Evolutionary conservation across 2,113 vertebrate species (phyloP).

Genomic region (Anoplopoma fimbria): DNA sequence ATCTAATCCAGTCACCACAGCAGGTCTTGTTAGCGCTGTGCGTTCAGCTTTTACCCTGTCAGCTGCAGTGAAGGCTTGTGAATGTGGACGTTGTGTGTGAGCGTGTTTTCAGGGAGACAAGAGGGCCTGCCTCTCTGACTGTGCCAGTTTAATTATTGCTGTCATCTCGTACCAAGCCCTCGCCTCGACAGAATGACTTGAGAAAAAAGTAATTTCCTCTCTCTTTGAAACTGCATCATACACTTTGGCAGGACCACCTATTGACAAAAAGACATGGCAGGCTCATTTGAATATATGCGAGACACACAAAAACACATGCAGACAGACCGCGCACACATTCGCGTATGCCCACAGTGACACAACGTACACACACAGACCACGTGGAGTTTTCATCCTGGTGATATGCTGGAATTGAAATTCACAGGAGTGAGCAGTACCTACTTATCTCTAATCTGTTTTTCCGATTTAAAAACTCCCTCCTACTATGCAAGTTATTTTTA

Average conservation of each 20-base stretch:
- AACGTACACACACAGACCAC: conserved; percentile 45
- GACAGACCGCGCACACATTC: conserved; percentile 16
- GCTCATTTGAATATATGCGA: conserved; percentile 58
- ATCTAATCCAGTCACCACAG: conserved; percentile 43
- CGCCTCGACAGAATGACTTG: conserved; percentile 45
- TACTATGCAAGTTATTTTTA: conserved; percentile 43
- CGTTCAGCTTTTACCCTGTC: conserved; percentile 41
- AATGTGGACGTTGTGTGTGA: conserved; percentile 12
- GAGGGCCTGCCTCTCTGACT: conserved; percentile 53
- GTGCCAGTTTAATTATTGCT: conserved; percentile 77
- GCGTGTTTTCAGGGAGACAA: conserved; percentile 30
- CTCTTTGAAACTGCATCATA: conserved; percentile 57
- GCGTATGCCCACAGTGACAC: conserved; percentile 18
- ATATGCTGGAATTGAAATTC: conserved; percentile 62
- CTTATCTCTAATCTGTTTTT: conserved; percentile 68
- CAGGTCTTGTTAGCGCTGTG: conserved; percentile 46
- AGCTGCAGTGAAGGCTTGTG: conserved; percentile 34
- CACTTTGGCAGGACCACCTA: conserved; percentile 60
- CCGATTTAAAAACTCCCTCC: conserved; percentile 56
- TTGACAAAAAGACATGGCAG: conserved; percentile 51
- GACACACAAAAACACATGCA: conserved; percentile 12
- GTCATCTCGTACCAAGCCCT: conserved; percentile 55
- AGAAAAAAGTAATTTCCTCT: conserved; percentile 71
- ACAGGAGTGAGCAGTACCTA: conserved; percentile 51
- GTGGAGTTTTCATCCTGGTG: conserved; percentile 38